Conservation (phyloP, 1,140 invertebrate species). For the Triops longicaudatus region DNA sequence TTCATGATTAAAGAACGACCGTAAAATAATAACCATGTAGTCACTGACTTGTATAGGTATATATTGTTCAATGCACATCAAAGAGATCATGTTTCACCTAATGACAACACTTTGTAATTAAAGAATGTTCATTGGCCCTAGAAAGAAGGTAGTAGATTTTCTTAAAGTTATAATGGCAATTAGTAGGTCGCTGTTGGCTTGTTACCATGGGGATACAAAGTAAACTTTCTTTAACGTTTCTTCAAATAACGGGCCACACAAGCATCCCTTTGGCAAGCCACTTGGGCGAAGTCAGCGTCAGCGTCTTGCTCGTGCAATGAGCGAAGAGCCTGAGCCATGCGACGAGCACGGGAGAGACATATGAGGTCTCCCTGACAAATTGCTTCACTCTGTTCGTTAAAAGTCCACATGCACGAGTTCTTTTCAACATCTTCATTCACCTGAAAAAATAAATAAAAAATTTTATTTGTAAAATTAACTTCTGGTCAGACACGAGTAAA, state of each 20-base stretch:
- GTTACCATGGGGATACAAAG: neutral
- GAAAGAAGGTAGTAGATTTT: neutral
- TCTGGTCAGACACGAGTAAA: too few relatives aligned
- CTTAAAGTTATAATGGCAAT: neutral
- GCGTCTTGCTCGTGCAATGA: neutral
- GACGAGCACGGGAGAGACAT: neutral
- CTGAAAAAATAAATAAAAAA: neutral
- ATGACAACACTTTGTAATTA: neutral
- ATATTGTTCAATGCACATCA: neutral
- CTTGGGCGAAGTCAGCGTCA: neutral
- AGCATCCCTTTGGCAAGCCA: constrained; percentile 5
- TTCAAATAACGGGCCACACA: constrained; percentile 1
- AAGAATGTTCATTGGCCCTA: constrained; percentile 12
- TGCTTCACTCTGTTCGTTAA: neutral
- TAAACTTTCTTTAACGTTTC: neutral
- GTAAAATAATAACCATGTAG: too few relatives aligned
- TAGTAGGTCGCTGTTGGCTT: neutral
- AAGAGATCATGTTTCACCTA: neutral
- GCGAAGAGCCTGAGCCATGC: constrained; percentile 1
- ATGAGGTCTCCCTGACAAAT: neutral
- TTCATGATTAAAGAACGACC: too few relatives aligned
- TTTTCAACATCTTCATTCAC: neutral
- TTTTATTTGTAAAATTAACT: too few relatives aligned
- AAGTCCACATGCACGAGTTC: neutral
- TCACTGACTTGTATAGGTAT: neutral